Evolutionary conservation across 2,113 vertebrate genomes (phyloP), one percentile per base, ranked within the genome.

Genomic region (Osmerus eperlanus): DNA sequence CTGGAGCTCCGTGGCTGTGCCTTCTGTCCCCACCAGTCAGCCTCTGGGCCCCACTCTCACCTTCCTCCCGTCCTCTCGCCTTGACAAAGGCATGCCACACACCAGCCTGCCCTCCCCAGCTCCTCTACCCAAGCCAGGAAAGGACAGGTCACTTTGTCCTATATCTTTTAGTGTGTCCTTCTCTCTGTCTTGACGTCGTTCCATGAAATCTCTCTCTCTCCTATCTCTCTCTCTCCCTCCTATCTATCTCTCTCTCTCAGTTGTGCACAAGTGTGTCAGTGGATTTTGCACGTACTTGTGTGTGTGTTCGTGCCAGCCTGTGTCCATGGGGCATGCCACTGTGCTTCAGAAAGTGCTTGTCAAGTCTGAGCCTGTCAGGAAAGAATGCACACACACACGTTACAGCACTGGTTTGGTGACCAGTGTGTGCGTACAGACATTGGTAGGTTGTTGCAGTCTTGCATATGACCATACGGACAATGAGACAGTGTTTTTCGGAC

Each of bases 31-130:
- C 29, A 41, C 77, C 65, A 68, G 72, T 68, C 58, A 76, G 84
- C 76, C 78, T 77, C 77, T 78, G 77, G 81, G 70, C 77, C 63
- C 77, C 67, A 16, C 66, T 79, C 78, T 81, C 85, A 85, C 83
- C 82, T 83, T 83, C 81, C 73, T 78, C 78, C 72, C 58, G 60
- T 18, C 62, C 28, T 6, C 32, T 28, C 8, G 67, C 68, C 55
- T 63, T 53, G 19, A 32, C 64, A 65, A 66, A 72, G 81, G 79
- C 84, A 78, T 72, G 52, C 32, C 66, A 0, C 75, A 84, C 87
- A 86, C 79, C 68, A 75, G 86, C 53, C 23, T 18, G 14, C 36
- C 36, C 52, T 36, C 73, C 11, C 28, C 28, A 68, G 51, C 16
- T 59, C 58, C 70, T 60, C 74, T 71, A 73, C 75, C 55, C 56